phyloP scores from a whole-genome alignment of 2,113 vertebrate genomes.

The Castor canadensis region DNA sequence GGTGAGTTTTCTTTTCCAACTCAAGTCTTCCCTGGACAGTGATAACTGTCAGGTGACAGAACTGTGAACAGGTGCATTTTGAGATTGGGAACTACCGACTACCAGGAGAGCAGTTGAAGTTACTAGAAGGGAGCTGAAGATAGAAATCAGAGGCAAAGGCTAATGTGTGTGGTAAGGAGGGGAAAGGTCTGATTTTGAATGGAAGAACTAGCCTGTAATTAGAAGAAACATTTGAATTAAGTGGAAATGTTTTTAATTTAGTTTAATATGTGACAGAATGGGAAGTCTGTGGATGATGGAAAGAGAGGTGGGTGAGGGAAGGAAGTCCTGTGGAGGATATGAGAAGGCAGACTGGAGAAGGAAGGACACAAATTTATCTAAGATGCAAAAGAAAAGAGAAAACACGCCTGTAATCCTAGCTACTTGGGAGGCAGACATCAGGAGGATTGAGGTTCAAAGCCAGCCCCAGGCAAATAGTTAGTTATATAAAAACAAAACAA shows the following conservation, averaged over 20 bases:
- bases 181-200: neutral
- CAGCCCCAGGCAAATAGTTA: too few relatives aligned
- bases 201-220: neutral
- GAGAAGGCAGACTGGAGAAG: neutral
- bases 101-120: neutral
- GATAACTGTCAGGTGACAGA: neutral
- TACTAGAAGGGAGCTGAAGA: neutral
- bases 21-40: neutral
- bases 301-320: neutral
- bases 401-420: too few relatives aligned
- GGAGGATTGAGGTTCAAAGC: too few relatives aligned
- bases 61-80: neutral
- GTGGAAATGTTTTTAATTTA: too few relatives aligned
- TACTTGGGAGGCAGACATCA: too few relatives aligned
- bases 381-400: neutral
- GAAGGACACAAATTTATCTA: neutral
- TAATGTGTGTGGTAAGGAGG: neutral
- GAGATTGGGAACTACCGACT: neutral
- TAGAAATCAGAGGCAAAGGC: neutral
- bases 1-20: neutral
- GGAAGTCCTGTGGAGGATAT: neutral
- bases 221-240: neutral
- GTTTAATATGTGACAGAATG: too few relatives aligned
- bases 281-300: too few relatives aligned
- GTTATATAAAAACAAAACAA: too few relatives aligned